Evolutionary conservation across 2,888 invertebrate genomes (phyloP), one percentile per base, ranked within the genome.

Genomic region (Metellina segmentata): DNA sequence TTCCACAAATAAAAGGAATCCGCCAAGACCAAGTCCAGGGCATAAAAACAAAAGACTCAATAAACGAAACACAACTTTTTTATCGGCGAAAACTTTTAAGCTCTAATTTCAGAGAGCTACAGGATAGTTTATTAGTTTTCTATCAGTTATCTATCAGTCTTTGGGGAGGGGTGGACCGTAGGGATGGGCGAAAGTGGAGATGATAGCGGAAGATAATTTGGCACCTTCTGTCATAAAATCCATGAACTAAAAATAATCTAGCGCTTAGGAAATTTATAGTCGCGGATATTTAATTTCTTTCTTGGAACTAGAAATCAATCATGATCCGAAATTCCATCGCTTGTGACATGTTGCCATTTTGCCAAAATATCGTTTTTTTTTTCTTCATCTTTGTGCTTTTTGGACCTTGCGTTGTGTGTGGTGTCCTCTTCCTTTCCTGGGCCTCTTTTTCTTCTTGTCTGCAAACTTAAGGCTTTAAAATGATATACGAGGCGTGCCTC

Each of bases 231-330:
- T 75, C 74, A 81, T 70, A 81, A 81, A 88, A 81, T 79, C 81
- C 74, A 77, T 89, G 89, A 89, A 82, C 89, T 82, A 89, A 89
- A 89, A 89, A 89, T 89, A 89, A 89, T 89, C 82, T 48, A 48
- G 85, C 61, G 49, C 74, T 20, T 70, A 75, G 81, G 82, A 81
- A 89, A 89, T 89, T 89, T 89, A 89, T 89, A 89, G 89, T 82
- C 89, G 69, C 70, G 70, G 82, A 82, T 89, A 82, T 89, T 89
- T 89, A 89, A 89, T 89, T 89, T 89, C 89, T 89, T 89, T 82
- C 82, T 77, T 49, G 81, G 89, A 81, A 74, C 89, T 51, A 52
- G 82, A 69, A 89, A 89, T 89, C 89, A 89, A 89, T 89, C 89
- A 89, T 89, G 81, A 77, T 75, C 81, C 20, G 72, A 82, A 89